Percentiles rank a stretch among this genome's conserved stretches.
Evolutionary conservation across 2,113 vertebrate species (phyloP).

Genomic region (Psittacula cyanocephala): DNA sequence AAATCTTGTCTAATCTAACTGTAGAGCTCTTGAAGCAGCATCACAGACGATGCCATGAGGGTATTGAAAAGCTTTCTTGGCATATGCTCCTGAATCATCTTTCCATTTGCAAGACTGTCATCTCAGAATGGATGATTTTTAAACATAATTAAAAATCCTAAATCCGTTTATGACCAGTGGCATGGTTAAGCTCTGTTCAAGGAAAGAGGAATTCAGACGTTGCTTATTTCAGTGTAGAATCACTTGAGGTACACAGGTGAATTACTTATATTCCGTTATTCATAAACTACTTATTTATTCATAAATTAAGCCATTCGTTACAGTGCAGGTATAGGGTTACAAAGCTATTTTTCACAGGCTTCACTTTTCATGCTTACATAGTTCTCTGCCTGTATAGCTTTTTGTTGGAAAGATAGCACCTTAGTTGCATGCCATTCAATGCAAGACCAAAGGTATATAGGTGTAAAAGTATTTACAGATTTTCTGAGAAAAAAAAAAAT

Average conservation of each 20-base stretch:
- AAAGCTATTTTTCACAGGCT: neutral
- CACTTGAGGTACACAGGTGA: neutral
- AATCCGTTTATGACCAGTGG: neutral
- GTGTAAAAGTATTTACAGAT: neutral
- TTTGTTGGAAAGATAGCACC: neutral
- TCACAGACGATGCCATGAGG: accelerated
- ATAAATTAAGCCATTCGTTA: neutral
- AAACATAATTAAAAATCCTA: neutral
- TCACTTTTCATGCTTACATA: neutral
- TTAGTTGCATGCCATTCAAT: neutral
- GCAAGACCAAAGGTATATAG: neutral
- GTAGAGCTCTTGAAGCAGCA: neutral
- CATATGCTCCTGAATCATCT: neutral
- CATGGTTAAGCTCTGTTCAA: neutral
- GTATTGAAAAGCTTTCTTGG: neutral
- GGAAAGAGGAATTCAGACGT: neutral
- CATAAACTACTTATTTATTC: neutral
- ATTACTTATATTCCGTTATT: neutral
- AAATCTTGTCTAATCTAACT: neutral
- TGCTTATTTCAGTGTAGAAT: neutral
- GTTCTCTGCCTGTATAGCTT: neutral
- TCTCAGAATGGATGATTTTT: neutral
- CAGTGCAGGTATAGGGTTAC: neutral
- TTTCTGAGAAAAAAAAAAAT: neutral
- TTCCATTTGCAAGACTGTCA: neutral